Percentiles rank a stretch among this genome's conserved stretches.
phyloP scores from a whole-genome alignment of 1,140 invertebrate species.

The Drosophila hydei region DNA sequence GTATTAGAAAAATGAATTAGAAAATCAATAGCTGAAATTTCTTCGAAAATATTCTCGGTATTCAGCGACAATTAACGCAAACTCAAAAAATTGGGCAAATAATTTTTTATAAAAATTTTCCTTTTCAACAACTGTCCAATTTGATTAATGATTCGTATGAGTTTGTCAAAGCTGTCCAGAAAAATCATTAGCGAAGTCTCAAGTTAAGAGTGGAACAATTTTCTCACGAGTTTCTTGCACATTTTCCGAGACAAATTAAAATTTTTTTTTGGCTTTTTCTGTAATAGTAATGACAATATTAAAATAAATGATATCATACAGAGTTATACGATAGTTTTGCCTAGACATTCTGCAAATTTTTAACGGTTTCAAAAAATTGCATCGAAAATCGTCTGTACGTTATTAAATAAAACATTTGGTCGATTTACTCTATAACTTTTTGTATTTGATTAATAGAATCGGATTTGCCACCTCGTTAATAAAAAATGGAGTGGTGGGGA shows the following conservation, averaged over 20 bases:
- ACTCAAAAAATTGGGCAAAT: slow-evolving; percentile 52
- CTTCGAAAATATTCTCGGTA: slow-evolving; percentile 64
- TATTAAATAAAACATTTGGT: too few species aligned
- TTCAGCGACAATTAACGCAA: slow-evolving; percentile 36
- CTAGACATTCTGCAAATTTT: slow-evolving; percentile 41
- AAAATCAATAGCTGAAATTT: slow-evolving; percentile 19
- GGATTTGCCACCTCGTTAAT: too few species aligned
- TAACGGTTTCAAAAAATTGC: too few species aligned
- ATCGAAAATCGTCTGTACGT: too few species aligned
- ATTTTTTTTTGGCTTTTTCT: slow-evolving; percentile 36
- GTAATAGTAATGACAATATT: slow-evolving; percentile 75
- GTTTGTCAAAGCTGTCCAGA: slow-evolving; percentile 31
- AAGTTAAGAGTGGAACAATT: slow-evolving; percentile 56
- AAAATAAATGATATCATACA: slow-evolving; percentile 68
- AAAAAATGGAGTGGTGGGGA: too few species aligned
- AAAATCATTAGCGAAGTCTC: slow-evolving; percentile 64
- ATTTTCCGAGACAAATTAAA: slow-evolving; percentile 36
- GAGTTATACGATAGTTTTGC: slow-evolving; percentile 64
- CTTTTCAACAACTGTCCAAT: slow-evolving; percentile 69
- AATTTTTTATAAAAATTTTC: slow-evolving; percentile 75
- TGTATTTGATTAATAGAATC: too few species aligned
- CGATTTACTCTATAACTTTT: too few species aligned
- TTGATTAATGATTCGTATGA: slow-evolving; percentile 76
- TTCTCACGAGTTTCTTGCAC: slow-evolving; percentile 58
- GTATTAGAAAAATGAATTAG: slow-evolving; percentile 16